Conservation (phyloP, 2,797 vertebrate species). For the Schizopygopsis pylzovi region DNA sequence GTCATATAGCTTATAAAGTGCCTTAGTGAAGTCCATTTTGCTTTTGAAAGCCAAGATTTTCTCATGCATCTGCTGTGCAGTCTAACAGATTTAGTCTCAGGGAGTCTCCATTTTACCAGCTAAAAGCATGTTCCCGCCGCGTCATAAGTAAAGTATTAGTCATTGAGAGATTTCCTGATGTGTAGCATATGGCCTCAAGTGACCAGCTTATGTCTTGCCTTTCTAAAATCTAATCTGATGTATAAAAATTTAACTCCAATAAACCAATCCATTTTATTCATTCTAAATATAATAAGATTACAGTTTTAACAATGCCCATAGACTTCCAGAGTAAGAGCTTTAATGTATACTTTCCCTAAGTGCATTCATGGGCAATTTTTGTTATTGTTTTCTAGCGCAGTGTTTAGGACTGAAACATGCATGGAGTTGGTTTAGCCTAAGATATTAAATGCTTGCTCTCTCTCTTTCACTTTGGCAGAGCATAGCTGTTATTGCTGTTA, state of each 20-base stretch:
- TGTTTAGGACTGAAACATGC: slow-evolving; percentile 29
- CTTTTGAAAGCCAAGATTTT: slow-evolving; percentile 59
- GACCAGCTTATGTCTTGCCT: slow-evolving; percentile 77
- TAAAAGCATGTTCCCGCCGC: slow-evolving; percentile 61
- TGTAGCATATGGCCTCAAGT: slow-evolving; percentile 80
- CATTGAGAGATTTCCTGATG: slow-evolving; percentile 73
- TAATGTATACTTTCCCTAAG: slow-evolving; percentile 51
- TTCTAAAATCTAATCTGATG: slow-evolving; percentile 78
- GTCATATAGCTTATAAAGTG: slow-evolving; percentile 61
- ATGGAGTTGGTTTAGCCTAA: slow-evolving; percentile 41
- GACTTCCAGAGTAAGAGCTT: slow-evolving; percentile 53
- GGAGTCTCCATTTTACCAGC: slow-evolving; percentile 66
- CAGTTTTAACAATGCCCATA: slow-evolving; percentile 63
- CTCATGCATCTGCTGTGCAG: slow-evolving; percentile 70
- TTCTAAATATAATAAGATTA: slow-evolving; percentile 78
- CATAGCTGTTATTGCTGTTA: slow-evolving; percentile 23
- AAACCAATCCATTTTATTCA: slow-evolving; percentile 76
- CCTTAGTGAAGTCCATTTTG: slow-evolving; percentile 68
- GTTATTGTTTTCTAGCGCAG: slow-evolving; percentile 46
- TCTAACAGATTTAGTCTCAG: slow-evolving; percentile 66
- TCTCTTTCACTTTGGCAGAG: slow-evolving; percentile 13
- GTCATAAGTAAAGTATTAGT: slow-evolving; percentile 66
- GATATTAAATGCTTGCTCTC: slow-evolving; percentile 23
- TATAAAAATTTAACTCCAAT: slow-evolving; percentile 58
- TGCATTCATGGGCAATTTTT: slow-evolving; percentile 58